A percentile compares a stretch with the other conserved stretches of the same genome.
These are phyloP conservation scores for Euura lappo DNA, from an alignment of 1,140 invertebrate species.

Conservation along the genomic window DNA sequence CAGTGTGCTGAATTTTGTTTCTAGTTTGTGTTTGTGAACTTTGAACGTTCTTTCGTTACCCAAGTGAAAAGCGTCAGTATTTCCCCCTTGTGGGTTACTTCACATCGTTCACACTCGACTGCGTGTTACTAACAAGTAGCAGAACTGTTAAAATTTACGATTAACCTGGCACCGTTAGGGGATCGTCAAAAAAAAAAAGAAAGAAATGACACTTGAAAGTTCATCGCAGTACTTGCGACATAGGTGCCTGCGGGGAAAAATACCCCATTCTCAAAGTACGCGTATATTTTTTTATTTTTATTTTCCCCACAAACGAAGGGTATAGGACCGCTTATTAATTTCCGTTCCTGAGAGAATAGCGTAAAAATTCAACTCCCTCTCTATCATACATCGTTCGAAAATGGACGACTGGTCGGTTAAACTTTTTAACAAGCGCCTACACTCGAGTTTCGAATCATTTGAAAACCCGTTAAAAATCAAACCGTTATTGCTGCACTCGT, in stretches of 20 bases:
- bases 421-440: slow-evolving; percentile 45
- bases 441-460: background rate
- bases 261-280: too few relatives aligned
- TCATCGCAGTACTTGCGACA: slow-evolving; percentile 46
- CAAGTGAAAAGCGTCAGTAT: too few relatives aligned
- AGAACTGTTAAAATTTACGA: background rate
- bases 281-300: background rate
- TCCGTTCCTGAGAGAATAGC: background rate
- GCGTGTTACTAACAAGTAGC: slow-evolving; percentile 37
- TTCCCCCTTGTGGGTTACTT: too few relatives aligned
- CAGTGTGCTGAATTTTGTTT: background rate
- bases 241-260: slow-evolving; percentile 26
- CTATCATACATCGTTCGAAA: background rate
- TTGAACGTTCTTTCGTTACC: too few relatives aligned
- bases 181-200: slow-evolving; percentile 11
- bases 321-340: background rate
- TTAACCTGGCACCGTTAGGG: background rate
- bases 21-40: background rate
- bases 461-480: background rate
- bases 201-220: slow-evolving; percentile 41
- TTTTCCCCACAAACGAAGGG: background rate
- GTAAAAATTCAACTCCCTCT: too few relatives aligned
- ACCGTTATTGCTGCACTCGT: background rate
- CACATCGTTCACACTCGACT: slow-evolving; percentile 31
- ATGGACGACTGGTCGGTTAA: slow-evolving; percentile 35